Conservation (phyloP, 2,113 vertebrate species). For the Lycaon pictus region DNA sequence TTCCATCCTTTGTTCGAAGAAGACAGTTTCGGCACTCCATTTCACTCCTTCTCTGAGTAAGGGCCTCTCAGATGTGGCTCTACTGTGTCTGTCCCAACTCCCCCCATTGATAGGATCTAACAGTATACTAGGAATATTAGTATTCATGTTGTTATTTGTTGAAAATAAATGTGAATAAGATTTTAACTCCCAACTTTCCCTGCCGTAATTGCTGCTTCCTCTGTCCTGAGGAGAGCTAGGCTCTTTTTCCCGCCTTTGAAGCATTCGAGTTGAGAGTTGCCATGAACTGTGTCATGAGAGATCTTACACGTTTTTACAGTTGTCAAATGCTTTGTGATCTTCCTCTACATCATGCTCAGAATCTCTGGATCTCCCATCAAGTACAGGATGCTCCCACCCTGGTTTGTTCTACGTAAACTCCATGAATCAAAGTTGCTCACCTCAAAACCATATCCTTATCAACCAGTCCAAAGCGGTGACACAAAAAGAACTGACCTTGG, state of each 20-base stretch:
- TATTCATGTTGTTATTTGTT: neutral
- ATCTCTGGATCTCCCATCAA: neutral
- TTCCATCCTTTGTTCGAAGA: neutral
- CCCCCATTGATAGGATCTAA: fast-evolving
- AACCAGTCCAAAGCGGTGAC: neutral
- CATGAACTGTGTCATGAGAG: neutral
- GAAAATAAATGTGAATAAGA: neutral
- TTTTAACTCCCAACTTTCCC: neutral
- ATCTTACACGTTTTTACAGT: neutral
- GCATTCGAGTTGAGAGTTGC: neutral
- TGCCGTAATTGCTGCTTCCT: neutral
- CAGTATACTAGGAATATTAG: neutral
- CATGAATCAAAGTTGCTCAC: neutral
- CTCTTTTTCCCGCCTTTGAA: neutral
- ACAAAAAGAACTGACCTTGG: neutral
- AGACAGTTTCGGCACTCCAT: fast-evolving
- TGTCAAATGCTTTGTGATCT: neutral
- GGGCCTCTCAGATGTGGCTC: no score
- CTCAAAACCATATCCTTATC: neutral
- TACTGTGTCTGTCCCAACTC: neutral
- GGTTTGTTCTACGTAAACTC: neutral
- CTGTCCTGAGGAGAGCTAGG: fast-evolving
- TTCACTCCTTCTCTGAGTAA: neutral
- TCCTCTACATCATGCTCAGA: fast-evolving
- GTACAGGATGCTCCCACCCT: neutral